Base-by-base conservation (phyloP, 2,113 vertebrate species). In the Nematolebias whitei region DNA sequence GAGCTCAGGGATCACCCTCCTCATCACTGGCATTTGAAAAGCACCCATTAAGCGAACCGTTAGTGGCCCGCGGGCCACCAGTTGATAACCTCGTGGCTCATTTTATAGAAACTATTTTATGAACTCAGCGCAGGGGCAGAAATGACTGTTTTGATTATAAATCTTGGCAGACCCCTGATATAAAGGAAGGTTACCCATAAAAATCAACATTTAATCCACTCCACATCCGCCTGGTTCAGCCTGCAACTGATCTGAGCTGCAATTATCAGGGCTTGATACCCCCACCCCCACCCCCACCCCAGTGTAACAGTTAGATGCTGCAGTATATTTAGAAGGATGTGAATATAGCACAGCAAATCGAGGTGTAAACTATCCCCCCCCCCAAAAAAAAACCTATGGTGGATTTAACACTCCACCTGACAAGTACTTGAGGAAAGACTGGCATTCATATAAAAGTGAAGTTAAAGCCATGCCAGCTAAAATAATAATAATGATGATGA, bases 251-350 rank as follows among this genome's bases (percentile, higher is more conserved):
- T 63, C 64, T 53, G 29, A 35, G 40, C 41, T 20, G 54, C 58
- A 80, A 79, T 72, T 61, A 74, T 55, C 49, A 79, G 70, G 67
- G 66, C 14, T 11, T 67, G 48, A 1, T 69, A 76, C 55, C n/a
- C n/a, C n/a, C n/a, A n/a, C n/a, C n/a, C n/a, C n/a, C n/a, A n/a
- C n/a, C n/a, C n/a, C n/a, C n/a, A n/a, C n/a, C 50, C 63, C 24
- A 38, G 13, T 39, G n/a, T 29, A 16, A 39, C 44, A 41, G 12
- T 45, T 52, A 66, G 71, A 56, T 66, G 60, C 69, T 49, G 48
- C 2, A 51, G 67, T 86, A 90, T 88, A 87, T 88, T 88, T 90
- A 90, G 88, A 82, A 15, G 55, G 85, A 80, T 90, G 83, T 48
- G 88, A 90, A 90, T 90, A 90, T 90, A 90, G 88, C 75, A 2